These are phyloP conservation scores for Cichlasoma orientale DNA, from an alignment of 2,797 vertebrate genomes.

Conservation along the genomic window DNA sequence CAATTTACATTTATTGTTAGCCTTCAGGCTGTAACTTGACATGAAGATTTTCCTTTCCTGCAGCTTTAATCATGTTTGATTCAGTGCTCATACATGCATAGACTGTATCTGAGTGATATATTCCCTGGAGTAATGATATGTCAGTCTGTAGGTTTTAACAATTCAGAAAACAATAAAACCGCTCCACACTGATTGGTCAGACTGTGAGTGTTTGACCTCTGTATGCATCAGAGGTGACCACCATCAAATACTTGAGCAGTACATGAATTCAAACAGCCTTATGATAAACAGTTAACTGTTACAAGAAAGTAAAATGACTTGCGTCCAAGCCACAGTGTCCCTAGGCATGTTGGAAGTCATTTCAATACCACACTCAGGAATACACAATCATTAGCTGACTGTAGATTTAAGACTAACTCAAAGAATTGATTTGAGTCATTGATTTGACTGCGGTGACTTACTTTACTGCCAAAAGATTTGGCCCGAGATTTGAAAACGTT, in stretches of 20 bases:
- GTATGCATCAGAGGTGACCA: constrained; percentile 34
- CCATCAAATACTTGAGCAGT: background rate
- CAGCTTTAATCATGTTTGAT: constrained; percentile 35
- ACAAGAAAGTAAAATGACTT: background rate
- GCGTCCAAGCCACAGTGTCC: background rate
- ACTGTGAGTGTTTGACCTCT: constrained; percentile 22
- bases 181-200: constrained; percentile 26
- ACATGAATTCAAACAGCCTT: constrained; percentile 4
- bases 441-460: background rate
- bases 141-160: constrained; percentile 43
- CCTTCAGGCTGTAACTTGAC: constrained; percentile 16
- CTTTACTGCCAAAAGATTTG: constrained; percentile 8
- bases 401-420: background rate
- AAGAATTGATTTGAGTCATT: background rate
- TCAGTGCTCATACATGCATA: constrained; percentile 39
- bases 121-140: constrained; percentile 54
- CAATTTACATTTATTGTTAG: constrained; percentile 11
- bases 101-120: constrained; percentile 63
- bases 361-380: background rate
- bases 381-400: background rate
- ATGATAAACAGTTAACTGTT: background rate
- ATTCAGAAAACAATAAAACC: constrained; percentile 51
- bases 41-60: constrained; percentile 17
- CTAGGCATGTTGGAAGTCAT: background rate
- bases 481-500: background rate